Percentiles rank a stretch among this genome's conserved stretches.
Conservation (phyloP, 2,888 invertebrate genomes). For the Idaea biselata region DNA sequence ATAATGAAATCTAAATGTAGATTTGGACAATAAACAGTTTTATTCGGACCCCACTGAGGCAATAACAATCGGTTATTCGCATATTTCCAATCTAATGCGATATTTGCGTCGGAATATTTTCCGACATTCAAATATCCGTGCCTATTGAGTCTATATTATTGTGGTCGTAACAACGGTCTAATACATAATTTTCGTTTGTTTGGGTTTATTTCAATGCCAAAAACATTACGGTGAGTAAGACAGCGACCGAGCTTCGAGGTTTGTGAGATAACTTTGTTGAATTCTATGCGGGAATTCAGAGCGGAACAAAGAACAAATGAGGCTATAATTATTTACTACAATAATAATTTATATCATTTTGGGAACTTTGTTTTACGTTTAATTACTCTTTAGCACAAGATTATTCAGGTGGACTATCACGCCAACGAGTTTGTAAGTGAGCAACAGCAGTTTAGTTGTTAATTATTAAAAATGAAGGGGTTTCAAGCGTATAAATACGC, state of each 20-base stretch:
- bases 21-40: not conserved
- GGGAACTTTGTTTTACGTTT: not conserved
- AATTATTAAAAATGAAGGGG: no score
- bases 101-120: not conserved
- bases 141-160: not conserved
- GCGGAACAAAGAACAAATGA: not conserved
- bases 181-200: constrained; percentile 1
- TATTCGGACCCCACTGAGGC: not conserved
- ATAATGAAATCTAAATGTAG: not conserved
- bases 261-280: not conserved
- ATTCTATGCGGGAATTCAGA: not conserved
- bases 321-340: constrained; percentile 1
- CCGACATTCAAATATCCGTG: not conserved
- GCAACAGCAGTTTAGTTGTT: no score
- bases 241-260: not conserved
- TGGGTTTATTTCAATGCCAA: not conserved
- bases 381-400: no score
- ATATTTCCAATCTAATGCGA: not conserved
- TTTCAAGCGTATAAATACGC: no score
- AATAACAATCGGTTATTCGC: not conserved
- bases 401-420: no score
- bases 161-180: constrained; percentile 1
- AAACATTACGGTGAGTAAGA: not conserved
- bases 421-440: no score
- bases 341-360: not conserved